These are phyloP conservation scores for Ovis canadensis DNA, from an alignment of 2,113 vertebrate species.

Conservation along the genomic window DNA sequence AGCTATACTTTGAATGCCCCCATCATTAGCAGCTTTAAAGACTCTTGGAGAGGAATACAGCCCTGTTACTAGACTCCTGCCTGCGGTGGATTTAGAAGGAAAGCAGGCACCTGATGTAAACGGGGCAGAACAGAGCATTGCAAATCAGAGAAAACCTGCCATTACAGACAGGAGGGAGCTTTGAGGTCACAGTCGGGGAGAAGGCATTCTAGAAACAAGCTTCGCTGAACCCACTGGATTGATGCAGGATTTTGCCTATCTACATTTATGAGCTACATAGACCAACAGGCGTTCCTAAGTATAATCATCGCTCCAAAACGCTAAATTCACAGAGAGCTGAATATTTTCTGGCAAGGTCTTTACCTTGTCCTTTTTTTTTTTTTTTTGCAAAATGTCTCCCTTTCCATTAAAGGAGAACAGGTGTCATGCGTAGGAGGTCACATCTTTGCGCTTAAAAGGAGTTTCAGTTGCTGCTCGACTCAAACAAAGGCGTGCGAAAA, in stretches of 20 bases:
- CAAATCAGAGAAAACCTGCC: fast-evolving
- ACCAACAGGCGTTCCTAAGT: fast-evolving
- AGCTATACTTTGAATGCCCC: too few species aligned
- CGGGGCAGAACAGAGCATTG: not conserved
- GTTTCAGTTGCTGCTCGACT: fast-evolving
- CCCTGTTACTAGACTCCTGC: fast-evolving
- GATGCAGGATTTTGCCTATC: not conserved
- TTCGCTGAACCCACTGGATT: fast-evolving
- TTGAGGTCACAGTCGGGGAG: fast-evolving
- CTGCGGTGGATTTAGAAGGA: fast-evolving
- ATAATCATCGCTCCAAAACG: fast-evolving
- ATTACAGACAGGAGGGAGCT: fast-evolving
- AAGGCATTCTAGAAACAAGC: not conserved
- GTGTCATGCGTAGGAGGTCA: fast-evolving
- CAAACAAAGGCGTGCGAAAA: fast-evolving
- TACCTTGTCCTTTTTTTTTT: too few species aligned
- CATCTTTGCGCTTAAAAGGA: not conserved
- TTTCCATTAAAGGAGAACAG: not conserved
- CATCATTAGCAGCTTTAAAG: fast-evolving
- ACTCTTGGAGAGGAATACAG: fast-evolving
- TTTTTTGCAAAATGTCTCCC: not conserved
- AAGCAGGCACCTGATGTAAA: fast-evolving
- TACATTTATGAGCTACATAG: fast-evolving
- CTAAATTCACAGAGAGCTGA: not conserved
- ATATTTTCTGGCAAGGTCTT: not conserved